These are phyloP conservation scores for Clarias magur DNA, from an alignment of 2,113 vertebrate species.

Conservation along the genomic window DNA sequence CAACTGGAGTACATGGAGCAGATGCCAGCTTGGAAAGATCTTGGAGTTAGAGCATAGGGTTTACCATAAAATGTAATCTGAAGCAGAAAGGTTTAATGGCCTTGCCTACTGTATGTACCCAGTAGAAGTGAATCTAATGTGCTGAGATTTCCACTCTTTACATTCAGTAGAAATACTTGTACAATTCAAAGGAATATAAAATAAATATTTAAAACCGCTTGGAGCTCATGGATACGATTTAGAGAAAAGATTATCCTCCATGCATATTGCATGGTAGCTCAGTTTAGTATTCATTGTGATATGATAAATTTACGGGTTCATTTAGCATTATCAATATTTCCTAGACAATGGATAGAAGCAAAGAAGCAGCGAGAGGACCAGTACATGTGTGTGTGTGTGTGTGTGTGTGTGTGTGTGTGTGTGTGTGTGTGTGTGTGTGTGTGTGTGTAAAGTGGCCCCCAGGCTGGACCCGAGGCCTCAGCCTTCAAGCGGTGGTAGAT, in stretches of 20 bases:
- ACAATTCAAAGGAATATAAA: background rate
- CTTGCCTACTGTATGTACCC: background rate
- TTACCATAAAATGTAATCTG: background rate
- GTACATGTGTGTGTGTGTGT: no score
- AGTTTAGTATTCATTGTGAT: conserved; percentile 1
- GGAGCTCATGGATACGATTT: background rate
- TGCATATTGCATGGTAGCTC: conserved; percentile 29
- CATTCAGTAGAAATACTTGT: background rate
- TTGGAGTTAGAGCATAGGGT: background rate
- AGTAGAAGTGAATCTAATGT: background rate
- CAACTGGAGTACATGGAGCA: background rate
- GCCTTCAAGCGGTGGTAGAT: background rate
- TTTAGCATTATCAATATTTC: background rate
- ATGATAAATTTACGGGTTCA: conserved; percentile 10
- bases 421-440: no score
- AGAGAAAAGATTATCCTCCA: conserved; percentile 4
- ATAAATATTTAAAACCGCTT: background rate
- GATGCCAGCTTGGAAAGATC: background rate
- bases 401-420: no score
- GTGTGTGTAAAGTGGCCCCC: background rate
- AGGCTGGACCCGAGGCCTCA: background rate
- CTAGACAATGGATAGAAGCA: background rate
- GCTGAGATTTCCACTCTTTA: background rate
- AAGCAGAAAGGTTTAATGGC: background rate
- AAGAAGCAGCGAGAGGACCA: background rate